A percentile compares a stretch with the other conserved stretches of the same genome.
phyloP scores from a whole-genome alignment of 1,140 invertebrate genomes.

The Carposina sasakii region DNA sequence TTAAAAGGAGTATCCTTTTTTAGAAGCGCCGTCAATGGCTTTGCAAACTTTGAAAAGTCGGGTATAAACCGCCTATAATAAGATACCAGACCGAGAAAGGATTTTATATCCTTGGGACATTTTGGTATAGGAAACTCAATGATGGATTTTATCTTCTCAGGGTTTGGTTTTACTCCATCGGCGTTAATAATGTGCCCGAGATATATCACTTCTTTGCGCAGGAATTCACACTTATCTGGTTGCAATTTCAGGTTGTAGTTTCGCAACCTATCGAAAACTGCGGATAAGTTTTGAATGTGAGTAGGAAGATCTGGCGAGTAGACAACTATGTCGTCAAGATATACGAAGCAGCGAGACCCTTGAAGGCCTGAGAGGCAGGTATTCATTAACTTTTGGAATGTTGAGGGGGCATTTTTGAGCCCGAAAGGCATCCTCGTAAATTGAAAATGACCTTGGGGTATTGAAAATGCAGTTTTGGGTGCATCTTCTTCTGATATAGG shows the following conservation, averaged over 20 bases:
- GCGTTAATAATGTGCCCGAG: conserved; percentile 41
- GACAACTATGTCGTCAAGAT: conserved; percentile 66
- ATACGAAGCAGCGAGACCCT: conserved; percentile 39
- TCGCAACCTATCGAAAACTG: conserved; percentile 39
- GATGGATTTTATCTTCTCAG: conserved; percentile 36
- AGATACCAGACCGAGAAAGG: conserved; percentile 40
- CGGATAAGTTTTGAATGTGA: conserved; percentile 41
- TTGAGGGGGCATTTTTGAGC: conserved; percentile 35
- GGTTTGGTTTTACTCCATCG: conserved; percentile 37
- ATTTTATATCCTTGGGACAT: conserved; percentile 36
- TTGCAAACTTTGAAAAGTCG: conserved; percentile 34
- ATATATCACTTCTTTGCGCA: conserved; percentile 32
- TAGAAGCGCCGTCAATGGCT: conserved; percentile 26
- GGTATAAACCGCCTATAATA: conserved; percentile 53
- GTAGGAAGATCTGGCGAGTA: conserved; percentile 39
- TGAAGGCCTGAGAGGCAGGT: conserved; percentile 38
- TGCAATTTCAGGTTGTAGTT: conserved; percentile 52
- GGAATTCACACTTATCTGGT: conserved; percentile 49
- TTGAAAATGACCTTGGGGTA: conserved; percentile 39
- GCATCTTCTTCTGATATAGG: conserved; percentile 25
- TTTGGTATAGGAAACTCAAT: conserved; percentile 31
- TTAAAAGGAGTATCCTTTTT: conserved; percentile 21
- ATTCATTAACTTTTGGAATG: conserved; percentile 59
- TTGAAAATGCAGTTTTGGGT: conserved; percentile 38
- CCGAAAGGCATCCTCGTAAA: conserved; percentile 47